These are phyloP conservation scores for Acipenser transmontanus DNA, from an alignment of 2,797 vertebrate genomes.

Conservation along the genomic window DNA sequence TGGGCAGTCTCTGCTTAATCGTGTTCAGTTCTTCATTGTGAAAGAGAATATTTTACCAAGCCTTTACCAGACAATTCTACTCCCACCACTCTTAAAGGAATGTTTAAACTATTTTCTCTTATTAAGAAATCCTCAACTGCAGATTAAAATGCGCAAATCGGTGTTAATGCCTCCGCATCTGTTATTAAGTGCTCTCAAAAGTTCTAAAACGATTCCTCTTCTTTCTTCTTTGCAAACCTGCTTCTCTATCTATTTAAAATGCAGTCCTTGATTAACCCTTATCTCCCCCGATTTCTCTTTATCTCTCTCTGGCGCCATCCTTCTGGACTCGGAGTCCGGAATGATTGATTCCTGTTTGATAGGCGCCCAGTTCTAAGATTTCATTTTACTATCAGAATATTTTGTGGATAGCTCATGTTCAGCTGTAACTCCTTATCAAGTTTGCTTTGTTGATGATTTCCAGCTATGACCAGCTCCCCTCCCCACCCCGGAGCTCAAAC, in stretches of 20 bases:
- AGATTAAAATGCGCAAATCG: constrained; percentile 18
- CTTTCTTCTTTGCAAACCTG: constrained; percentile 53
- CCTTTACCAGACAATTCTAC: background rate
- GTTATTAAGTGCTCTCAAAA: background rate
- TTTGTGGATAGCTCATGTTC: constrained; percentile 47
- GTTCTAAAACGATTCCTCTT: constrained; percentile 4
- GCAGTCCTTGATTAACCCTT: constrained; percentile 76
- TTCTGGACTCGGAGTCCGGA: constrained; percentile 86
- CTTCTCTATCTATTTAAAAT: constrained; percentile 53
- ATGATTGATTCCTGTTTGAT: constrained; percentile 98
- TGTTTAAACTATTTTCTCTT: background rate
- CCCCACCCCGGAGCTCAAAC: constrained; percentile 52
- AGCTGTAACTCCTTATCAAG: constrained; percentile 64
- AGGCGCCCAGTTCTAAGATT: constrained; percentile 85
- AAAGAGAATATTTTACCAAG: background rate
- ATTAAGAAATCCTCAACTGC: constrained; percentile 11
- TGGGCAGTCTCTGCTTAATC: background rate
- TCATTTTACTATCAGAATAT: constrained; percentile 93
- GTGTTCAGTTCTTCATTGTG: background rate
- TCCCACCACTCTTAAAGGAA: background rate
- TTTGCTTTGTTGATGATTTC: constrained; percentile 62
- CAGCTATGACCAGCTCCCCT: constrained; percentile 44
- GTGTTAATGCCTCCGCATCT: background rate
- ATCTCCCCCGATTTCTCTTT: constrained; percentile 75
- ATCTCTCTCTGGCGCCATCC: constrained; percentile 88